A percentile compares a stretch with the other conserved stretches of the same genome.
Evolutionary conservation across 2,888 invertebrate species (phyloP).

Genomic region (Hypercompe scribonia): DNA sequence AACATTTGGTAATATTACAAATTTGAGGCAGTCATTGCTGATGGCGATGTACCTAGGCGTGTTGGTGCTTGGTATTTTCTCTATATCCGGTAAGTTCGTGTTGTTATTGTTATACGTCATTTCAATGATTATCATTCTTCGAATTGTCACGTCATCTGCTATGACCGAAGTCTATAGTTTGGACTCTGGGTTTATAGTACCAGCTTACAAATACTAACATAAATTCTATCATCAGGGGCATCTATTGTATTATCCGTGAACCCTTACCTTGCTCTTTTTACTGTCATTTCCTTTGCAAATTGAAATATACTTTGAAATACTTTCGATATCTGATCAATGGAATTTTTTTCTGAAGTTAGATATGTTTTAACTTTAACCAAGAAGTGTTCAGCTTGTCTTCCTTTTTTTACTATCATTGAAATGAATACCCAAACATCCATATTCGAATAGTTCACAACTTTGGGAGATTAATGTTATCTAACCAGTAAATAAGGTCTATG

Average conservation of each 20-base stretch:
- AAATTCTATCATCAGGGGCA: background rate
- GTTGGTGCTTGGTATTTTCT: slow-evolving; percentile 47
- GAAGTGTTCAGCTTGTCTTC: no score
- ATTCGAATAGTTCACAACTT: background rate
- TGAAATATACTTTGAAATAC: background rate
- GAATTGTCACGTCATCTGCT: slow-evolving; percentile 2
- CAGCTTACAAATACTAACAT: background rate
- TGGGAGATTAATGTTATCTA: background rate
- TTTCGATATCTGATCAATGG: background rate
- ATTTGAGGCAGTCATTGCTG: slow-evolving; percentile 34
- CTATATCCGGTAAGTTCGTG: slow-evolving; percentile 61
- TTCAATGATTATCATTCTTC: background rate
- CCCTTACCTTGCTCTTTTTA: background rate
- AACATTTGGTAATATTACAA: slow-evolving; percentile 55
- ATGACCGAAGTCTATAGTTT: background rate
- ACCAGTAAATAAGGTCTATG: background rate
- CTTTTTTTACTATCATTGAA: background rate
- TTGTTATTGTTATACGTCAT: slow-evolving; percentile 20
- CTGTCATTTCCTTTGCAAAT: background rate
- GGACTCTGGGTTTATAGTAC: background rate
- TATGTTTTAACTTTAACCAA: no score
- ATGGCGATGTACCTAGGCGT: slow-evolving; percentile 47
- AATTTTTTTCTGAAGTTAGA: no score
- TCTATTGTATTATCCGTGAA: background rate
- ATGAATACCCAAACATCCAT: background rate